Evolutionary conservation across 2,113 vertebrate species (phyloP).

Genomic region (Tor tambroides): DNA sequence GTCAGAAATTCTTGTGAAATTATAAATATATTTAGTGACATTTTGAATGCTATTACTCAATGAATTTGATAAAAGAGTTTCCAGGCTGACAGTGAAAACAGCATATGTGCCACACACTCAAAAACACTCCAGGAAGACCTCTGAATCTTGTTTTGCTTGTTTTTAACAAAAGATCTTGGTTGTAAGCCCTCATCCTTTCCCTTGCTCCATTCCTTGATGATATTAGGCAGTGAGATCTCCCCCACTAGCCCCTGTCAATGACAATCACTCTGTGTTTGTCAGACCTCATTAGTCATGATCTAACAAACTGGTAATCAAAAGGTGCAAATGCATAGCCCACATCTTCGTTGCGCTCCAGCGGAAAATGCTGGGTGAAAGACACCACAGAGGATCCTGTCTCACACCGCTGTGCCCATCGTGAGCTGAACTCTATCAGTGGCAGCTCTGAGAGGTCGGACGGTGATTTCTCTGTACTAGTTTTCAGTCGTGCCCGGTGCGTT

Average conservation of each 20-base stretch:
- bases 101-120: neutral
- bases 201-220: constrained; percentile 40
- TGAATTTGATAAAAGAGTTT: neutral
- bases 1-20: too few species aligned
- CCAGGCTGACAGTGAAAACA: neutral
- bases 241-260: constrained; percentile 65
- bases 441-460: neutral
- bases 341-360: constrained; percentile 1
- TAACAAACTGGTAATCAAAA: constrained; percentile 58
- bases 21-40: too few species aligned
- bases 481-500: constrained; percentile 71
- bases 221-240: constrained; percentile 53
- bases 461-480: constrained; percentile 72
- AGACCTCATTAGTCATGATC: constrained; percentile 52
- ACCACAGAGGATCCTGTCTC: constrained; percentile 7
- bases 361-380: constrained; percentile 23
- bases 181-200: neutral
- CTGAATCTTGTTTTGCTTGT: neutral
- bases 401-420: constrained; percentile 44
- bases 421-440: constrained; percentile 65
- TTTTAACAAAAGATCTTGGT: too few species aligned
- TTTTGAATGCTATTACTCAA: too few species aligned
- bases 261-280: constrained; percentile 55
- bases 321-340: constrained; percentile 49
- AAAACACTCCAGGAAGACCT: neutral